Base-by-base conservation (phyloP, 2,888 invertebrate genomes). In the Drosophila lacicola region DNA sequence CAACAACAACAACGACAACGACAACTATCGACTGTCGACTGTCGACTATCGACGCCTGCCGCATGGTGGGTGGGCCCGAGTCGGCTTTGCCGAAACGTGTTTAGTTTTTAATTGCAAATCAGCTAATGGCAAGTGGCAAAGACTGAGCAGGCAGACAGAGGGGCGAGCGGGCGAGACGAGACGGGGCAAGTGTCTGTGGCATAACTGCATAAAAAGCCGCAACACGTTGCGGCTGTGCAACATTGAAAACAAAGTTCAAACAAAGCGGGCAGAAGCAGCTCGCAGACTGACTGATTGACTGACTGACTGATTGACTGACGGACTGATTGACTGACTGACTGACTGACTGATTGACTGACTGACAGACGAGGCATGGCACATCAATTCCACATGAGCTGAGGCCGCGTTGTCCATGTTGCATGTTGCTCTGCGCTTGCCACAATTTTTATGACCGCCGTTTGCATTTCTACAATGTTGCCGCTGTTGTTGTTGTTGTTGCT, bases 101-200 rank as follows among this genome's bases (percentile, higher is more conserved):
- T 88, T 84, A 74, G 88, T 78, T 86, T 85, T 85, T 85, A 84
- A 85, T 85, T 85, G 84, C 83, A 85, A 84, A 82, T 86, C 80
- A 78, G 75, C 74, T 74, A 84, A 74, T 74, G 53, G 49, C 66
- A 69, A 37, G 53, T 47, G 42, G 49, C 19, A 65, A 37, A 8
- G 8, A 2, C 25, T 8, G 5, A 36, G 37, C 0, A 19, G n/a
- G n/a, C n/a, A n/a, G n/a, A n/a, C n/a, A n/a, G n/a, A n/a, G 14
- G 13, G 8, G 2, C 33, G 29, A 10, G 8, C 10, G 21, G 29
- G 60, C 14, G 17, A 13, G 29, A 21, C 29, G 29, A 29, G 29
- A 29, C 8, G 29, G 42, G 14, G 9, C 1, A 56, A 9, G 39
- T 25, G 19, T 10, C n/a, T 34, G 39, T 49, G 46, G 39, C 53